These are phyloP conservation scores for Corynorhinus townsendii DNA, from an alignment of 2,113 vertebrate genomes.

Conservation along the genomic window DNA sequence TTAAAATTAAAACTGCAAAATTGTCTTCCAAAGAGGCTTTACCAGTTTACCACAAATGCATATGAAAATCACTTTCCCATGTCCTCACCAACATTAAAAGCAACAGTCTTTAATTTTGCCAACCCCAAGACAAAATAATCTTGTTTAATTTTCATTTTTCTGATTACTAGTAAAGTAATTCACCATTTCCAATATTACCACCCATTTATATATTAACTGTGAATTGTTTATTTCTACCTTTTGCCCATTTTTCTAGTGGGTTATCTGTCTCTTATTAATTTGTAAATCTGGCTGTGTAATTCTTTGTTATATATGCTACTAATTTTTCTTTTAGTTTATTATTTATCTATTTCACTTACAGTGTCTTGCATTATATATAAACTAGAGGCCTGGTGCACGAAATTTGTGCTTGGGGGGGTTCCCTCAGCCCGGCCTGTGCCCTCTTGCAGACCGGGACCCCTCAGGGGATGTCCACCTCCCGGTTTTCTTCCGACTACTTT, in stretches of 20 bases:
- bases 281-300: too few relatives aligned
- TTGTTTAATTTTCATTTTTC: not conserved
- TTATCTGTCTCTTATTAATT: not conserved
- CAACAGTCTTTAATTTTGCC: not conserved
- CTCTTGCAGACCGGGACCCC: too few relatives aligned
- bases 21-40: not conserved
- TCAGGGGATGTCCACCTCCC: too few relatives aligned
- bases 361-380: too few relatives aligned
- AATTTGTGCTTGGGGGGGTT: too few relatives aligned
- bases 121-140: not conserved
- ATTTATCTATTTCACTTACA: too few relatives aligned
- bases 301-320: too few relatives aligned
- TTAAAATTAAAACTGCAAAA: not conserved
- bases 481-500: too few relatives aligned
- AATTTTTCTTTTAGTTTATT: too few relatives aligned
- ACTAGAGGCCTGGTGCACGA: too few relatives aligned
- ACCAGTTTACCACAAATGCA: not conserved
- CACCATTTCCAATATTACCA: not conserved
- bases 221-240: not conserved
- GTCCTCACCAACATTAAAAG: not conserved
- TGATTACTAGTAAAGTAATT: not conserved
- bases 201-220: not conserved
- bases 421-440: too few relatives aligned
- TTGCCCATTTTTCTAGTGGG: not conserved
- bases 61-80: not conserved